Evolutionary conservation across 1,140 invertebrate genomes (phyloP).

Genomic region (Drosophila lacertosa): DNA sequence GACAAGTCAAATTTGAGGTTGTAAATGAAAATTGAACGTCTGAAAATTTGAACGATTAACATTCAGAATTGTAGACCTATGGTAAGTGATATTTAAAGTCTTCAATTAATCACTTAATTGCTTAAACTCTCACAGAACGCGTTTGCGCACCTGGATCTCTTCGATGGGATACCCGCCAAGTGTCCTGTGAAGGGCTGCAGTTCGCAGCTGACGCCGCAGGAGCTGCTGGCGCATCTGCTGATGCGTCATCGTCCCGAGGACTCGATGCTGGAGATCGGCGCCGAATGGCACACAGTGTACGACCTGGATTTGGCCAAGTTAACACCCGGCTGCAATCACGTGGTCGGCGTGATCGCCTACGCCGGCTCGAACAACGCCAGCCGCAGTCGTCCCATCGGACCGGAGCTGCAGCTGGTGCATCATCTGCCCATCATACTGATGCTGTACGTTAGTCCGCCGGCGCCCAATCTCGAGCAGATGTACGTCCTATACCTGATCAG

Average conservation of each 20-base stretch:
- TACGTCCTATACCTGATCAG: conserved; percentile 51
- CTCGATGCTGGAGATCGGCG: conserved; percentile 42
- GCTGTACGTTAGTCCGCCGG: conserved; percentile 40
- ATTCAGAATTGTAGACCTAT: not conserved
- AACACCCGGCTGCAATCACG: conserved; percentile 40
- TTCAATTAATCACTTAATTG: not conserved
- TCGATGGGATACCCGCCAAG: conserved; percentile 28
- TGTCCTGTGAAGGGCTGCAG: conserved; percentile 40
- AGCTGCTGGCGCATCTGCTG: conserved; percentile 47
- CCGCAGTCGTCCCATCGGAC: conserved; percentile 39
- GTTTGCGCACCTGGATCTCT: conserved; percentile 27
- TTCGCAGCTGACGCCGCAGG: conserved; percentile 22
- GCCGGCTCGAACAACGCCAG: conserved; percentile 20
- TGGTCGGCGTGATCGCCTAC: conserved; percentile 45
- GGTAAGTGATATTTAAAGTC: conserved; percentile 7
- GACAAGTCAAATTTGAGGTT: not conserved
- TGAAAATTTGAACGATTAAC: not conserved
- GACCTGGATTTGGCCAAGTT: conserved; percentile 38
- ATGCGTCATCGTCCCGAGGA: conserved; percentile 50
- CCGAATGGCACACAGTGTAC: conserved; percentile 36
- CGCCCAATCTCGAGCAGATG: conserved; percentile 20
- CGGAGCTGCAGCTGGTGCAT: conserved; percentile 48
- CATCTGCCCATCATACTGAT: conserved; percentile 49
- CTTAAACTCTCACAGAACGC: conserved; percentile 2
- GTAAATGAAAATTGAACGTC: not conserved